Conservation (phyloP, 2,797 vertebrate species). For the Clarias fuscus region DNA sequence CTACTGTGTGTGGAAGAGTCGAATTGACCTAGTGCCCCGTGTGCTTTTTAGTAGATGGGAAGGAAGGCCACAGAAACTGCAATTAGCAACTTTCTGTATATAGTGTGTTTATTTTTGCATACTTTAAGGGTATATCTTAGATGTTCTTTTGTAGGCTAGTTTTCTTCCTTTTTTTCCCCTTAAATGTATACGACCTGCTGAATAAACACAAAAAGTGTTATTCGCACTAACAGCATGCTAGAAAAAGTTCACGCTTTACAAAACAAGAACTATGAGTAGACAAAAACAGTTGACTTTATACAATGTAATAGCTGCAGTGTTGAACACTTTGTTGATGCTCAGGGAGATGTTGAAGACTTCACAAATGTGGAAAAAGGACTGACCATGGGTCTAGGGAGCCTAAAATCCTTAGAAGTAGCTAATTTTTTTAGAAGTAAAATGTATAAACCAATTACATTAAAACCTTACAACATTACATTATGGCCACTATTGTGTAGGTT, state of each 20-base stretch:
- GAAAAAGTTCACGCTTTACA: no score
- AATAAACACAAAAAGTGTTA: neutral
- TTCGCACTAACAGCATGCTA: neutral
- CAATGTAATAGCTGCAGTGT: conserved; percentile 54
- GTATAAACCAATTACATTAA: no score
- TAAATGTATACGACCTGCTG: neutral
- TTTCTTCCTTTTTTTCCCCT: no score
- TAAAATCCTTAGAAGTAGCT: neutral
- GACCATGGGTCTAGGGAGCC: neutral
- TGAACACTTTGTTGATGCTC: conserved; percentile 66
- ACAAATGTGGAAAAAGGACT: neutral
- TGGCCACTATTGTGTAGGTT: no score
- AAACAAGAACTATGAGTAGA: neutral
- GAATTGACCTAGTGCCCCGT: neutral
- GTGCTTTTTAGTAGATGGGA: neutral
- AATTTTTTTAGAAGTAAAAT: neutral
- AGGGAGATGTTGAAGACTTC: conserved; percentile 50
- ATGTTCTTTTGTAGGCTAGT: neutral
- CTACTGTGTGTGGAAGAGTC: neutral
- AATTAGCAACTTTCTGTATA: neutral
- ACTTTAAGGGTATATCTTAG: neutral
- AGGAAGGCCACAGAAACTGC: neutral
- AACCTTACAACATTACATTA: no score
- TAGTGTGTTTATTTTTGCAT: neutral
- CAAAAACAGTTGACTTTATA: neutral